Evolutionary conservation across 2,888 invertebrate genomes (phyloP).

Genomic region (Oithona nana): DNA sequence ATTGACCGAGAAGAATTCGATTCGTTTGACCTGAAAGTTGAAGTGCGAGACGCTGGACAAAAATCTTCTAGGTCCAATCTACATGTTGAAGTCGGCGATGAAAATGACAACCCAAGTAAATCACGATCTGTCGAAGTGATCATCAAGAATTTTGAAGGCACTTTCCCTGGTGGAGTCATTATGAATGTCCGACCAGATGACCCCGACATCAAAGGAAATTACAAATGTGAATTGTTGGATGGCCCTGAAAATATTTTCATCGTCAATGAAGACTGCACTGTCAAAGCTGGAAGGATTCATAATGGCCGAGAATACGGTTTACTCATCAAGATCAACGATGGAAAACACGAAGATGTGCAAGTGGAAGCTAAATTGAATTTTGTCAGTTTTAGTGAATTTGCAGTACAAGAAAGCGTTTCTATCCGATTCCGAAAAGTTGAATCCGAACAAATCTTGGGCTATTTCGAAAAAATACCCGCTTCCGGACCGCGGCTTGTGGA

Average conservation of each 20-base stretch:
- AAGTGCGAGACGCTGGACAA: slow-evolving; percentile 71
- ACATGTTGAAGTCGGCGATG: slow-evolving; percentile 54
- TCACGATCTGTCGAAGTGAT: slow-evolving; percentile 60
- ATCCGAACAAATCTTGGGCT: background rate
- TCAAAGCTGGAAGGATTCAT: slow-evolving; percentile 49
- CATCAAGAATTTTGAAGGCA: slow-evolving; percentile 36
- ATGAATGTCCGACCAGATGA: slow-evolving; percentile 84
- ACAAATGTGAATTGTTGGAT: slow-evolving; percentile 54
- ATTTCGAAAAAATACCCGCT: background rate
- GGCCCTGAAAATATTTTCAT: slow-evolving; percentile 28
- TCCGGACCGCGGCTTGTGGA: background rate
- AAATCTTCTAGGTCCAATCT: slow-evolving; percentile 62
- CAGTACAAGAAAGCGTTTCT: slow-evolving; percentile 2
- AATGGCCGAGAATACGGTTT: slow-evolving; percentile 34
- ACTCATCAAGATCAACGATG: slow-evolving; percentile 70
- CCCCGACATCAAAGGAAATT: slow-evolving; percentile 70
- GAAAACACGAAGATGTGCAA: slow-evolving; percentile 26
- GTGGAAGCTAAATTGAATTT: slow-evolving; percentile 8
- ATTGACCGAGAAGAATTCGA: slow-evolving; percentile 65
- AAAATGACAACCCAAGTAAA: slow-evolving; percentile 75
- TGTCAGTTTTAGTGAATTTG: background rate
- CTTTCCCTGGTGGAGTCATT: slow-evolving; percentile 57
- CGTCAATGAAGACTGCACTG: slow-evolving; percentile 56
- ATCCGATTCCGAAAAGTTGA: background rate
- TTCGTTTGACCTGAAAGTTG: slow-evolving; percentile 49